Evolutionary conservation across 2,888 invertebrate species (phyloP).

Genomic region (Lasiommata megera): DNA sequence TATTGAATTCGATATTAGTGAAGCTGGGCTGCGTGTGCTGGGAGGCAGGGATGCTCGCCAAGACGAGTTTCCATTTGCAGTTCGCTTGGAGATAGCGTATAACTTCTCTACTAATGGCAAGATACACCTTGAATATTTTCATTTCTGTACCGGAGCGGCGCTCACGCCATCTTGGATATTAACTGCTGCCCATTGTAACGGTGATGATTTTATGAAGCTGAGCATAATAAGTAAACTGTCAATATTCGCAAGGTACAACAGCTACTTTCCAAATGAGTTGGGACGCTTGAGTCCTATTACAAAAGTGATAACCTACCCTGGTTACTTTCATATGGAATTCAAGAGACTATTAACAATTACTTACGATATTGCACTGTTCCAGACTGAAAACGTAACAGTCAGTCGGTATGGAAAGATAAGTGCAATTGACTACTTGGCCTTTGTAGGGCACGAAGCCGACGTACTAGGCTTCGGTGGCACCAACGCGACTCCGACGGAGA

Average conservation of each 20-base stretch:
- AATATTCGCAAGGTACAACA: slow-evolving; percentile 1
- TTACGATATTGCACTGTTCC: slow-evolving; percentile 2
- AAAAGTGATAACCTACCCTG: neutral
- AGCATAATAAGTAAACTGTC: neutral
- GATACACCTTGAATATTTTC: neutral
- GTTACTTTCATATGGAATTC: neutral
- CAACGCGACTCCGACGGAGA: neutral
- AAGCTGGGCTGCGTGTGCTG: neutral
- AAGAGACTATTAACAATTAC: neutral
- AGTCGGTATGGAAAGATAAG: slow-evolving; percentile 7
- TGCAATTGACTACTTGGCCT: neutral
- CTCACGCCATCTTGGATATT: slow-evolving; percentile 14
- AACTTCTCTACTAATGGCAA: neutral
- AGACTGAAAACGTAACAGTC: slow-evolving; percentile 3
- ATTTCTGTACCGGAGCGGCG: slow-evolving; percentile 8
- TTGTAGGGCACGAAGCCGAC: slow-evolving; percentile 3
- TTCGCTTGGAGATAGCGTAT: neutral
- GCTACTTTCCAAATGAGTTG: neutral
- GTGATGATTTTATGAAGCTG: no score
- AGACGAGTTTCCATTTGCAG: slow-evolving; percentile 2
- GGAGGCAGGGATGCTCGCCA: slow-evolving; percentile 4
- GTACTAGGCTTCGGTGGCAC: slow-evolving; percentile 1
- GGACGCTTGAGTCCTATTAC: slow-evolving; percentile 1
- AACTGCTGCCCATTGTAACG: slow-evolving; percentile 15
- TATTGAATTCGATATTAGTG: neutral